A percentile compares a stretch with the other conserved stretches of the same genome.
Conservation (phyloP, 2,888 invertebrate species). For the Herminia tarsipennalis region DNA sequence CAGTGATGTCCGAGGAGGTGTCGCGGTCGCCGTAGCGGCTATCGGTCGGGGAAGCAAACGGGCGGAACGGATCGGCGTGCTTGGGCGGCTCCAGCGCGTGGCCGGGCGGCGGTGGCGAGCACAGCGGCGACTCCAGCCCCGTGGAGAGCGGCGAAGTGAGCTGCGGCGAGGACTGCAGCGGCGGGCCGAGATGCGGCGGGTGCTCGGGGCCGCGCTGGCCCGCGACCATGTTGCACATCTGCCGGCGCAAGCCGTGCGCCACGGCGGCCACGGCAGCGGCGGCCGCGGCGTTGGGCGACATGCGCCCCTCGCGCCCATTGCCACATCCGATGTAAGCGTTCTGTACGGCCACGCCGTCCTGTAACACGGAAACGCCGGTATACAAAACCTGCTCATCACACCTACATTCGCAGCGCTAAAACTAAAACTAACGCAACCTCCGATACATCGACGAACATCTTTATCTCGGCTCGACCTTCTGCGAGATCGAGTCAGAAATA, state of each 20-base stretch:
- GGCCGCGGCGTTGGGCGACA: conserved; percentile 88
- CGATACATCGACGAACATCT: neutral
- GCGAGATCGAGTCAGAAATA: conserved; percentile 4
- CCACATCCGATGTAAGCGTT: conserved; percentile 85
- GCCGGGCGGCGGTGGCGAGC: conserved; percentile 87
- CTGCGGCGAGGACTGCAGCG: conserved; percentile 75
- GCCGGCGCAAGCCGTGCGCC: conserved; percentile 93
- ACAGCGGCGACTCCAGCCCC: conserved; percentile 87
- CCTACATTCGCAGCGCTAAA: neutral
- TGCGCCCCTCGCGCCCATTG: conserved; percentile 83
- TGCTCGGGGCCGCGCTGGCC: conserved; percentile 76
- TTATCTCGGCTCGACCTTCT: conserved; percentile 2
- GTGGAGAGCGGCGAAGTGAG: conserved; percentile 84
- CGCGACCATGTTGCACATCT: conserved; percentile 93
- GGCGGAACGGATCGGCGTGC: conserved; percentile 83
- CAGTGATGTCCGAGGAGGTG: conserved; percentile 69
- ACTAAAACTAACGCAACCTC: conserved; percentile 5
- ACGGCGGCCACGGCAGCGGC: conserved; percentile 95
- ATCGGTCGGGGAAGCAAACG: conserved; percentile 84
- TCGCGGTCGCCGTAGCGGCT: conserved; percentile 89
- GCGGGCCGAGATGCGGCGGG: conserved; percentile 79
- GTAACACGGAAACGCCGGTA: conserved; percentile 66
- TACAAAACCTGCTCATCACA: conserved; percentile 32
- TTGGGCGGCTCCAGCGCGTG: conserved; percentile 88
- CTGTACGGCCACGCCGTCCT: conserved; percentile 86